Conservation (phyloP, 2,888 invertebrate species). For the Phengaris arion region DNA sequence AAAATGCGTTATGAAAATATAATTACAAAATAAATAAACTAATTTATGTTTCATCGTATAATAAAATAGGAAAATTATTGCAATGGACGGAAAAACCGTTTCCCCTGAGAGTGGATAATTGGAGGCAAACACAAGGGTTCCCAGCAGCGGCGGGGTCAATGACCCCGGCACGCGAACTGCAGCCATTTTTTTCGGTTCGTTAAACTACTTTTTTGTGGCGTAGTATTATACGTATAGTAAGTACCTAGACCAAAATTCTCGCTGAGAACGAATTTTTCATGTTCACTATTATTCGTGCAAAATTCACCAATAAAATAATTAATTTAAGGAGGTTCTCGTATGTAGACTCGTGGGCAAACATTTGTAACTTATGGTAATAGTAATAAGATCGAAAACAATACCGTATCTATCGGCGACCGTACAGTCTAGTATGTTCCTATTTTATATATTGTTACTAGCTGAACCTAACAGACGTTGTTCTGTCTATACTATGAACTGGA, state of each 20-base stretch:
- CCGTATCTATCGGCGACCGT: no score
- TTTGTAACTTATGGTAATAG: no score
- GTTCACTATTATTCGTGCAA: not conserved
- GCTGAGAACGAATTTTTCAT: not conserved
- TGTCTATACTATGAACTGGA: no score
- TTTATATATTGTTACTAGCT: no score
- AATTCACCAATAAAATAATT: not conserved
- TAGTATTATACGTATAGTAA: not conserved
- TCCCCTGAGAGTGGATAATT: constrained; percentile 6
- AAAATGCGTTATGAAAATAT: not conserved
- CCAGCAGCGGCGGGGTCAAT: not conserved
- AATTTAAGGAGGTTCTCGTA: no score
- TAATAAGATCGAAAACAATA: no score
- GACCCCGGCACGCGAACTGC: constrained; percentile 8
- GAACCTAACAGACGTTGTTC: no score
- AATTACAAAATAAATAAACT: not conserved
- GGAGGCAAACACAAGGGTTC: constrained; percentile 12
- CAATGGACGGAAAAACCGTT: not conserved
- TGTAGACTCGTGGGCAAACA: no score
- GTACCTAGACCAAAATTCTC: not conserved
- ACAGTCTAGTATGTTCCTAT: no score
- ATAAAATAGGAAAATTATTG: constrained; percentile 11
- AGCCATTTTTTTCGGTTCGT: constrained; percentile 7
- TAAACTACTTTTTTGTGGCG: constrained; percentile 8
- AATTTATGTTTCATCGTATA: constrained; percentile 4